These are phyloP conservation scores for Andrena flavipes DNA, from an alignment of 2,888 invertebrate genomes.

Conservation along the genomic window DNA sequence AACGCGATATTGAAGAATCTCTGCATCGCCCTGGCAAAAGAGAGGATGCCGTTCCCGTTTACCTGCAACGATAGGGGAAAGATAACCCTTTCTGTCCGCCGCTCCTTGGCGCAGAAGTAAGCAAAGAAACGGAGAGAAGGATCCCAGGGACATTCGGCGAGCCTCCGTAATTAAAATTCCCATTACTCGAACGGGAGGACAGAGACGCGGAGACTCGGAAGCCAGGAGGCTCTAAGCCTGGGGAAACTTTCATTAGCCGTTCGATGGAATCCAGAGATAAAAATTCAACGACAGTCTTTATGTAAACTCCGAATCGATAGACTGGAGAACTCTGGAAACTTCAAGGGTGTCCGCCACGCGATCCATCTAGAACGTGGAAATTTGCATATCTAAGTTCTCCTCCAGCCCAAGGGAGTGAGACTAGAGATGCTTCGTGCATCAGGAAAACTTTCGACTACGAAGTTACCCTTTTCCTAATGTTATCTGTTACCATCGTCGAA, in stretches of 20 bases:
- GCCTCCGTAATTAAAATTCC: conserved; percentile 22
- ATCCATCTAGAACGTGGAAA: neutral
- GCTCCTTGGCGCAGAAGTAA: neutral
- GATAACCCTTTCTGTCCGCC: neutral
- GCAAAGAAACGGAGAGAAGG: neutral
- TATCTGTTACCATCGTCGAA: neutral
- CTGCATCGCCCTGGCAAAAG: conserved; percentile 95
- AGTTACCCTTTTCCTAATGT: neutral
- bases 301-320: neutral
- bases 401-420: neutral
- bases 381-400: conserved; percentile 23
- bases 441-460: neutral
- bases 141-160: neutral
- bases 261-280: conserved; percentile 8
- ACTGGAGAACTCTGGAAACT: neutral
- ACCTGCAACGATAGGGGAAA: conserved; percentile 87
- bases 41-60: conserved; percentile 95
- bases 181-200: neutral
- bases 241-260: conserved; percentile 1
- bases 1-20: conserved; percentile 95
- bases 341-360: neutral
- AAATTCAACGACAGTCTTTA: neutral
- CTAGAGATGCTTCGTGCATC: neutral
- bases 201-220: neutral
- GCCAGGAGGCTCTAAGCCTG: neutral